Percentiles rank a stretch among this genome's conserved stretches.
phyloP scores from a whole-genome alignment of 2,113 vertebrate genomes.

The Nerophis ophidion region DNA sequence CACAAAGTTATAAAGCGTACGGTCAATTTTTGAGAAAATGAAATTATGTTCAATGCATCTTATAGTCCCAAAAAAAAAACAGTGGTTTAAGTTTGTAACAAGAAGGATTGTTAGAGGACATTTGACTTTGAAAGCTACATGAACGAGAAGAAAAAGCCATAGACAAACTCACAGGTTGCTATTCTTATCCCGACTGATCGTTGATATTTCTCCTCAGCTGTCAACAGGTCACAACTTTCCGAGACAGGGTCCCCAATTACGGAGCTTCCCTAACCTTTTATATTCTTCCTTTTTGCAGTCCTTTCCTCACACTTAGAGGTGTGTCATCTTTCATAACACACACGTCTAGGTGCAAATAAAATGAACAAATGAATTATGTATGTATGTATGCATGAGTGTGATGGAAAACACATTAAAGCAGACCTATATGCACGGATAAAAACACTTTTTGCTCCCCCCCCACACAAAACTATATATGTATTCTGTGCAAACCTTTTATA shows the following conservation, averaged over 20 bases:
- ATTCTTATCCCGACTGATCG: conserved; percentile 45
- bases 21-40: no score
- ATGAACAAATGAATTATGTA: neutral
- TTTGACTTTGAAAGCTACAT: conserved; percentile 28
- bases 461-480: neutral
- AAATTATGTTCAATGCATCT: no score
- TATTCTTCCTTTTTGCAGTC: conserved; percentile 5
- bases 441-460: no score
- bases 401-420: neutral
- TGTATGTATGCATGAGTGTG: neutral
- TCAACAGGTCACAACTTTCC: conserved; percentile 25
- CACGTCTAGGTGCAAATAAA: neutral
- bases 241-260: conserved; percentile 55
- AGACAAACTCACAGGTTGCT: conserved; percentile 10
- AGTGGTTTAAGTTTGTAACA: conserved; percentile 47
- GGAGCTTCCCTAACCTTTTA: conserved; percentile 17
- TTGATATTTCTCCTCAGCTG: conserved; percentile 37
- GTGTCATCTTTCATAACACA: conserved; percentile 7
- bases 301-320: conserved; percentile 2
- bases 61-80: no score
- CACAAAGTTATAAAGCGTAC: no score
- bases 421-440: no score
- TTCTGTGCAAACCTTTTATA: neutral
- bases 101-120: conserved; percentile 39
- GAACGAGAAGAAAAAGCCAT: conserved; percentile 16